Base-by-base conservation (phyloP, 2,113 vertebrate species). In the Lipophrys pholis region DNA sequence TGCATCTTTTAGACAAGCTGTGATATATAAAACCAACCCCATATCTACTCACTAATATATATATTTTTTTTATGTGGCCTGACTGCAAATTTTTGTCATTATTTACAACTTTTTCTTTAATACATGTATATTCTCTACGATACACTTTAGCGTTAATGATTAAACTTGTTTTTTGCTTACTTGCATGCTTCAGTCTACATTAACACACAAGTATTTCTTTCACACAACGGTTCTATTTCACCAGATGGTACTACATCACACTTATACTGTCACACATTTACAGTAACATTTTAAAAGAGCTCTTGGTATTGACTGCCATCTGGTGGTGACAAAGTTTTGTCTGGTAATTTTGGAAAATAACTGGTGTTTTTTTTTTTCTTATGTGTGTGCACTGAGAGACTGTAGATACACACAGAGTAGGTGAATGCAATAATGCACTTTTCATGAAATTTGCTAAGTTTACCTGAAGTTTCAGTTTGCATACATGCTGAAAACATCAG, bases 341-440 rank as follows among this genome's bases (percentile, higher is more conserved):
- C 50, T 17, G 8, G 35, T 15, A 14, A 40, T 39, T 8, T 8
- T 39, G 64, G 21, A 15, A 6, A 40, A 40, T 49, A 46, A 46
- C 56, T 12, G 30, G 16, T n/a, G 8, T 17, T 54, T 51, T 61
- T 56, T 40, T 53, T 4, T 69, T 1, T 56, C 6, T 51, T 64
- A 36, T 41, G 42, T 5, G 58, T 62, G 2, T 49, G 50, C 36
- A n/a, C 3, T 68, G 17, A 55, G 46, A 35, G n/a, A 40, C 50
- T 67, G 56, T 53, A 54, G 70, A 53, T 71, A 51, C 51, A 69
- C 69, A 77, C 67, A 76, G 45, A 64, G 3, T 11, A 14, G 6
- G 3, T n/a, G 9, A 17, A 6, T 39, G 7, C 7, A 10, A 6
- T 6, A 10, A 0, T 39, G 15, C 11, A 4, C 15, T n/a, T 53